Percentiles rank a stretch among this genome's conserved stretches.
These are phyloP conservation scores for Mus spicilegus DNA, from an alignment of 2,113 vertebrate species.

Conservation along the genomic window DNA sequence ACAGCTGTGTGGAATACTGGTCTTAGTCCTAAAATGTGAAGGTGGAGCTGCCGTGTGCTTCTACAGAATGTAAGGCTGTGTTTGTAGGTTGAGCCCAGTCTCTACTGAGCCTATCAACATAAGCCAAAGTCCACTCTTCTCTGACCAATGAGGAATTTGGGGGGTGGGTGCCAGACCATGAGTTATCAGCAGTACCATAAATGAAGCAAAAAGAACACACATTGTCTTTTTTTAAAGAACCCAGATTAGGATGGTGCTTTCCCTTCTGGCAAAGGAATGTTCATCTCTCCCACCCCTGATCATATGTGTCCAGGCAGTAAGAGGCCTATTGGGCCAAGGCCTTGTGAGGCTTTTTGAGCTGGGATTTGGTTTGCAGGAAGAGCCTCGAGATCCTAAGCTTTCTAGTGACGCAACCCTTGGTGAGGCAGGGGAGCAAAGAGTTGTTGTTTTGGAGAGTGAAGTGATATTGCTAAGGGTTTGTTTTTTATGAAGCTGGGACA, in stretches of 20 bases:
- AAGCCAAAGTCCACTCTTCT: not conserved
- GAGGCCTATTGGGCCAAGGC: not conserved
- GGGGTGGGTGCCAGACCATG: not conserved
- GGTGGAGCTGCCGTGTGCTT: not conserved
- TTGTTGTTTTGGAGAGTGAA: slow-evolving; percentile 73
- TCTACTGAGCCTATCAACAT: slow-evolving; percentile 20
- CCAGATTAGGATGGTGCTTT: not conserved
- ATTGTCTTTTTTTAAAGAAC: slow-evolving; percentile 16
- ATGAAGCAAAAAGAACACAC: slow-evolving; percentile 12
- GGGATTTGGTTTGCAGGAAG: slow-evolving; percentile 62
- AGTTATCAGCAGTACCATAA: slow-evolving; percentile 48
- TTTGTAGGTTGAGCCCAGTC: not conserved
- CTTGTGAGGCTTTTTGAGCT: slow-evolving; percentile 46
- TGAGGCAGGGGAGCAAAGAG: slow-evolving; percentile 78
- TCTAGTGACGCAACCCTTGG: slow-evolving; percentile 81
- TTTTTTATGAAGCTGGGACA: slow-evolving; percentile 79
- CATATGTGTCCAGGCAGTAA: not conserved
- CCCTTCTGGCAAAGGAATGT: not conserved
- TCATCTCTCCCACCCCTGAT: not conserved
- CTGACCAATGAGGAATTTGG: slow-evolving; percentile 46
- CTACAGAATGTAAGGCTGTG: not conserved
- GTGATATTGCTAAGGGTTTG: slow-evolving; percentile 77
- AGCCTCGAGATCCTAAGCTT: slow-evolving; percentile 77
- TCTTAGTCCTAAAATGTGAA: slow-evolving; percentile 3
- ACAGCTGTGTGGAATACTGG: not conserved